Conservation (phyloP, 2,797 vertebrate genomes). For the Hypotaenidia philippensis region DNA sequence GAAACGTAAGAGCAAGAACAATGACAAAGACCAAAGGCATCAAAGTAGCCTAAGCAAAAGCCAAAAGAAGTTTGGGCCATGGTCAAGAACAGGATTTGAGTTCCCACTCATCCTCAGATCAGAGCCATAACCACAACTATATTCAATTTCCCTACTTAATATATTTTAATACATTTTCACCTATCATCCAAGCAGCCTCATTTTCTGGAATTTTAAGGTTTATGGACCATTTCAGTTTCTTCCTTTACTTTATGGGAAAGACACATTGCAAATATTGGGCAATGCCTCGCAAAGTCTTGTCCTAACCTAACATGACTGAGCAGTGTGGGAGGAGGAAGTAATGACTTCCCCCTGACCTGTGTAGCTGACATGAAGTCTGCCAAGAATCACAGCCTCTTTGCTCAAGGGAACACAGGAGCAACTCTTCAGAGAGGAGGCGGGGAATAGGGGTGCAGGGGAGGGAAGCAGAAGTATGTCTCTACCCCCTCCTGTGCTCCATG, state of each 20-base stretch:
- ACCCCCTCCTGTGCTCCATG: slow-evolving; percentile 44
- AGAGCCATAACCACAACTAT: neutral
- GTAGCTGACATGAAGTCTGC: slow-evolving; percentile 65
- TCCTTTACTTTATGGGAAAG: slow-evolving; percentile 55
- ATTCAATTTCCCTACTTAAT: neutral
- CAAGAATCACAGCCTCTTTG: slow-evolving; percentile 69
- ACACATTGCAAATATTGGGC: slow-evolving; percentile 51
- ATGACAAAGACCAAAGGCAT: neutral
- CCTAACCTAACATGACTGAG: slow-evolving; percentile 63
- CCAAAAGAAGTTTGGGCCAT: neutral
- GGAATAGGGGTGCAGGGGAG: neutral
- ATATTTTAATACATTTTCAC: neutral
- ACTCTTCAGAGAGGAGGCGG: slow-evolving; percentile 7
- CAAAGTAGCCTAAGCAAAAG: neutral
- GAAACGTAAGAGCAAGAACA: neutral
- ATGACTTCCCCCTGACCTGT: slow-evolving; percentile 73
- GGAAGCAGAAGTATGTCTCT: slow-evolving; percentile 4
- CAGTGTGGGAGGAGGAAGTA: slow-evolving; percentile 71
- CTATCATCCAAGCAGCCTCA: neutral
- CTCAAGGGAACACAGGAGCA: slow-evolving; percentile 63
- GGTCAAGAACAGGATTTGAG: neutral
- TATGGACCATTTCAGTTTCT: slow-evolving; percentile 30
- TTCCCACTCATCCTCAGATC: neutral
- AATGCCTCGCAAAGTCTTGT: slow-evolving; percentile 36
- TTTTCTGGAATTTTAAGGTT: slow-evolving; percentile 37